phyloP scores from a whole-genome alignment of 2,797 vertebrate genomes.

The Sitta carolinensis region DNA sequence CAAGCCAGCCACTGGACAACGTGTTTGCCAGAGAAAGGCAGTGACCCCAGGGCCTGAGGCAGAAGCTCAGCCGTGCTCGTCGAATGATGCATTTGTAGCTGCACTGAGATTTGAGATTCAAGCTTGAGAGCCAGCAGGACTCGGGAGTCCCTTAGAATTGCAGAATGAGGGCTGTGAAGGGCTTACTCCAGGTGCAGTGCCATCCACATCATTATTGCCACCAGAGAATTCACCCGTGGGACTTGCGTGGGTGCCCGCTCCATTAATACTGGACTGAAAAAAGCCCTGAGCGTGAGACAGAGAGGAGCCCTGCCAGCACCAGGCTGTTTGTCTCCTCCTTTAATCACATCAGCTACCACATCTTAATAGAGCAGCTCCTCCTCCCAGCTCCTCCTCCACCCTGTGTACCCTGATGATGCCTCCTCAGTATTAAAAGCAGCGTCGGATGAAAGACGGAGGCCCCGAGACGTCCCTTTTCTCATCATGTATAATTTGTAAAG shows the following conservation, averaged over 20 bases:
- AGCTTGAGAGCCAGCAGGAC: neutral
- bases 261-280: rapidly evolving
- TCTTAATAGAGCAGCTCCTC: constrained; percentile 11
- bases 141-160: neutral
- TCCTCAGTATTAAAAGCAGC: neutral
- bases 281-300: neutral
- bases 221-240: neutral
- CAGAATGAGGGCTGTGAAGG: neutral
- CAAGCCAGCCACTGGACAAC: neutral
- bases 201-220: neutral
- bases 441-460: neutral
- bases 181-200: neutral
- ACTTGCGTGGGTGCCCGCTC: neutral
- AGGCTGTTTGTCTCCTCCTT: neutral
- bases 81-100: neutral
- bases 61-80: constrained; percentile 38
- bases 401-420: neutral
- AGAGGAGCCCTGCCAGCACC: neutral
- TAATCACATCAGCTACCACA: neutral
- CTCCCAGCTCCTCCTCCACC: neutral
- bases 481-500: constrained; percentile 16
- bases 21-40: neutral
- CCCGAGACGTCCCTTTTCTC: neutral
- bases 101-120: neutral
- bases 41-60: constrained; percentile 4